Conservation (phyloP, 2,797 vertebrate genomes). For the Anolis apletophallus region DNA sequence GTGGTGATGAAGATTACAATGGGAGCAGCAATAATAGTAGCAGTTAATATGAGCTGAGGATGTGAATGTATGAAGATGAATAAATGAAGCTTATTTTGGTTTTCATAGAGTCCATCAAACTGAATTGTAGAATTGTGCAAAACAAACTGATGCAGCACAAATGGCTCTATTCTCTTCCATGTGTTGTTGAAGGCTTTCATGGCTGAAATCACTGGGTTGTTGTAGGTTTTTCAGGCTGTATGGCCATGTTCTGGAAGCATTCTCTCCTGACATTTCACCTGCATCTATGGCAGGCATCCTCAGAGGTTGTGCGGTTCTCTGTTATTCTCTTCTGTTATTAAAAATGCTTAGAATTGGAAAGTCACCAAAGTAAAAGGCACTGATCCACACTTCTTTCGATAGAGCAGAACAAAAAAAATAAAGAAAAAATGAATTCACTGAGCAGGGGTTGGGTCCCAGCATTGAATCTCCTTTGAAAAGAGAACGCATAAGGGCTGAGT, state of each 20-base stretch:
- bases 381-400: background rate
- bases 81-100: background rate
- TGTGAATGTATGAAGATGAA: background rate
- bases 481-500: background rate
- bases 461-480: background rate
- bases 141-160: background rate
- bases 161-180: background rate
- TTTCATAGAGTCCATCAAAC: background rate
- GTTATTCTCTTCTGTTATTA: background rate
- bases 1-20: no score
- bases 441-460: background rate
- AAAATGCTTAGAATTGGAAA: background rate
- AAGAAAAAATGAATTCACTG: background rate
- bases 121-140: background rate
- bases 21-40: no score
- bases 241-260: no score
- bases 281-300: no score
- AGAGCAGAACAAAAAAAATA: background rate
- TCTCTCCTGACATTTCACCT: no score
- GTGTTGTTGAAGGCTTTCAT: no score
- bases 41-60: background rate
- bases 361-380: background rate
- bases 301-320: no score
- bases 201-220: no score
- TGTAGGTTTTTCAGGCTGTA: no score